Base-by-base conservation (phyloP, 2,113 vertebrate species). In the Canis aureus region DNA sequence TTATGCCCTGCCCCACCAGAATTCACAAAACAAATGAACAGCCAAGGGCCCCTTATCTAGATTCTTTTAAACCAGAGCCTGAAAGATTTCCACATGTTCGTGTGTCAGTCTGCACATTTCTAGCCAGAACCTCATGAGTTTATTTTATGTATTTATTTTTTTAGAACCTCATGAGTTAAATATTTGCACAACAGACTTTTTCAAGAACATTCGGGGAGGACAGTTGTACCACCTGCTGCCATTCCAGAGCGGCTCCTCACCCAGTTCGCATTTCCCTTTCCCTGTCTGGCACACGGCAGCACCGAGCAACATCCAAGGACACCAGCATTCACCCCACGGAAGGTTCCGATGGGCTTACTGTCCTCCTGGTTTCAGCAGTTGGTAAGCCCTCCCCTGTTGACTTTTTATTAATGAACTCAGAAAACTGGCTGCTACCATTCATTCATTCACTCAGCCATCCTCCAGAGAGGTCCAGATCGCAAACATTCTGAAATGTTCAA, bases 181-280 rank as follows among this genome's bases (percentile, higher is more conserved):
- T 95, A 93, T 93, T 81, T 89, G 59, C 51, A 57, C 15, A n/a
- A 53, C 60, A 90, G 79, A 66, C 67, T 59, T 67, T 22, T 84
- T 51, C 1, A 55, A n/a, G 91, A 82, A 67, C 2, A 0, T 79
- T 69, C 23, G 55, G 49, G 79, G 49, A 89, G 53, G 29, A 51
- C 15, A 8, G 17, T 15, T 19, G 0, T 13, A 8, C 10, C 19
- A 20, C 79, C 82, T 87, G 86, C 87, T 4, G 11, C 1, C 0
- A 0, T 27, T 60, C 64, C 64, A 71, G 88, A 12, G 3, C 0
- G 0, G 57, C 51, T 49, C 22, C 0, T 59, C 43, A 2, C 79
- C 38, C 32, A 2, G 2, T 3, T 32, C 67, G 83, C 2, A 0
- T 10, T 9, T 62, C 23, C 69, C 49, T 35, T n/a, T 29, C 81